These are phyloP conservation scores for Drosophila anomelani DNA, from an alignment of 2,888 invertebrate species.

Conservation along the genomic window DNA sequence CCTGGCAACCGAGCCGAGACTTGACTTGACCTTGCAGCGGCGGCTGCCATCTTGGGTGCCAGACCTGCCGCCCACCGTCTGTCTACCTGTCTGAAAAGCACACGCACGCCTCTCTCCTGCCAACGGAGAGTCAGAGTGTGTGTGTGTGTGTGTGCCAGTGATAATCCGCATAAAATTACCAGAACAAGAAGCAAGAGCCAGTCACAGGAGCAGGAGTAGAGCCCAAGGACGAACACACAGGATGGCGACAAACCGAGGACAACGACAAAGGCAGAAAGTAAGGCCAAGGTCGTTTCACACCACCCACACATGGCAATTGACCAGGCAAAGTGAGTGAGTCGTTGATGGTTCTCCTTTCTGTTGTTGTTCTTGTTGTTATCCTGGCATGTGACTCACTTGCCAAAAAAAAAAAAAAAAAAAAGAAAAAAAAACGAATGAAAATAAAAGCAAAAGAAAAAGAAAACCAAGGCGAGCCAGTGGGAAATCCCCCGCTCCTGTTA, in stretches of 20 bases:
- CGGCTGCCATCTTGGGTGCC: constrained; percentile 43
- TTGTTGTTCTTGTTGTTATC: constrained; percentile 10
- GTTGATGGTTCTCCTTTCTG: constrained; percentile 22
- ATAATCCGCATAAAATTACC: constrained; percentile 83
- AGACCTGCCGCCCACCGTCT: constrained; percentile 42
- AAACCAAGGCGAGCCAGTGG: constrained; percentile 35
- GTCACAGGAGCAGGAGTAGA: background rate
- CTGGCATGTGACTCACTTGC: constrained; percentile 71
- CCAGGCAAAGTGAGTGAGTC: constrained; percentile 65
- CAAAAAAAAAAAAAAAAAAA: constrained; percentile 19
- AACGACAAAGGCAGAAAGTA: constrained; percentile 59
- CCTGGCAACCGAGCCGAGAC: constrained; percentile 45
- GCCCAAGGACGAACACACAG: constrained; percentile 36
- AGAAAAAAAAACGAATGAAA: background rate
- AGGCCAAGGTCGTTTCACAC: constrained; percentile 76
- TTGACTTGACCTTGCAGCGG: constrained; percentile 66
- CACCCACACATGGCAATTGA: constrained; percentile 63
- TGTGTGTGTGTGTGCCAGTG: constrained; percentile 57
- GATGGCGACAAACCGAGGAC: constrained; percentile 19
- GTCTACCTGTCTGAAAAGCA: constrained; percentile 72
- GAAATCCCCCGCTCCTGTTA: constrained; percentile 4
- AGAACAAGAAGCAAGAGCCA: constrained; percentile 26
- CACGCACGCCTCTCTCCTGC: constrained; percentile 58
- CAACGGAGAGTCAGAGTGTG: constrained; percentile 22
- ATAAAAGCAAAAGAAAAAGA: constrained; percentile 25